Base-by-base conservation (phyloP, 2,888 invertebrate genomes). In the Tromatobia lineatoria region DNA sequence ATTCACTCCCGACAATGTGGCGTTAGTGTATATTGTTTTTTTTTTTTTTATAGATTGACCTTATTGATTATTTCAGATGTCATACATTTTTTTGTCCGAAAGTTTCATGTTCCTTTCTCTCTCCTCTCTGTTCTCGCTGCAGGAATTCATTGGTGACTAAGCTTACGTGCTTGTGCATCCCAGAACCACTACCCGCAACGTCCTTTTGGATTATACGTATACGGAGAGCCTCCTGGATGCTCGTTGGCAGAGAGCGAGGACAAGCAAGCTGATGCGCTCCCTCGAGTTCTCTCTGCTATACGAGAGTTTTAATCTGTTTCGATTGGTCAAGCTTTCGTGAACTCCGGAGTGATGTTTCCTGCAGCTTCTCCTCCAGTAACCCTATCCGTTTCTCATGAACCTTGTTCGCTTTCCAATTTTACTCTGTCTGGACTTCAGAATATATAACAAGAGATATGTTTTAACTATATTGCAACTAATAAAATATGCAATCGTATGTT, bases 281-380 rank as follows among this genome's bases (percentile, higher is more conserved):
- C 57, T 20, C 67, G 69, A 67, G 29, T 45, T 67, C 54, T 45
- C 42, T 67, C n/a, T 18, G 18, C 45, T n/a, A 29, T 34, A 61
- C 61, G 61, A 70, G 59, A 78, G 69, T 78, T 77, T 78, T 78
- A 78, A 78, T 70, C 70, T 61, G 38, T 78, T 78, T 70, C 57
- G 78, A 78, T 69, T 42, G 64, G 61, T 18, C 38, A 34, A 70
- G 59, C 78, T 70, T 38, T 71, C 54, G 38, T 13, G 42, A 38
- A 42, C 54, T 25, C 57, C 10, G 23, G 42, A 42, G 23, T 57
- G 50, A 57, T 71, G 71, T 61, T 61, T n/a, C 61, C 34, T 34
- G 29, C 29, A n/a, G 38, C 29, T 69, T 69, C n/a, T 47, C 18
- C 69, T 50, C 4, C 67, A 20, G 15, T 25, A 8, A 25, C n/a